Conservation (phyloP, 2,888 invertebrate genomes). For the Apeira syringaria region DNA sequence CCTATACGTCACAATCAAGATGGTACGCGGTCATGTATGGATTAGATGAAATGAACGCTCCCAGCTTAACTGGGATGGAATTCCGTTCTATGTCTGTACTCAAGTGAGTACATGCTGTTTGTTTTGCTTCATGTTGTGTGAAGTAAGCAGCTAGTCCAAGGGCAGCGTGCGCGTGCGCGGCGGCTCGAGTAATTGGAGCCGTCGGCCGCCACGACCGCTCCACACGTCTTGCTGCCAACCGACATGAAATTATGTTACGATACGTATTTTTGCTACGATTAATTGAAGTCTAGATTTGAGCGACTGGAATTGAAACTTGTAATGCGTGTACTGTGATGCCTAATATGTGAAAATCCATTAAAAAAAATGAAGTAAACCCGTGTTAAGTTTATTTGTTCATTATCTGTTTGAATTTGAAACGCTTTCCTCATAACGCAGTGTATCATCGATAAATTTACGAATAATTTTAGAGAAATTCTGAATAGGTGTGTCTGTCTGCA, state of each 20-base stretch:
- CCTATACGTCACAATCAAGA: constrained; percentile 60
- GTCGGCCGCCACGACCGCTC: constrained; percentile 35
- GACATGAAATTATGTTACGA: constrained; percentile 30
- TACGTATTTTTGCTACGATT: constrained; percentile 26
- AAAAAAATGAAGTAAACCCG: constrained; percentile 9
- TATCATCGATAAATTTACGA: constrained; percentile 6
- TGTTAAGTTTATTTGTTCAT: no score
- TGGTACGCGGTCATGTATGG: constrained; percentile 41
- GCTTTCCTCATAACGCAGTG: no score
- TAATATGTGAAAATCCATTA: constrained; percentile 2
- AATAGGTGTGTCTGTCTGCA: constrained; percentile 37
- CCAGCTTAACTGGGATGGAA: constrained; percentile 52
- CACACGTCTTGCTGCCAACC: constrained; percentile 31
- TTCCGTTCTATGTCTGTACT: constrained; percentile 45
- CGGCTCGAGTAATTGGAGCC: constrained; percentile 48
- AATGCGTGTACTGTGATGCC: neutral
- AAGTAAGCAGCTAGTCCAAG: constrained; percentile 53
- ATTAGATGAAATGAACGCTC: constrained; percentile 39
- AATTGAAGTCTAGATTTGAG: constrained; percentile 13
- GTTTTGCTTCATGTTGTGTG: constrained; percentile 41
- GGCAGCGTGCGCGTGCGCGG: constrained; percentile 47
- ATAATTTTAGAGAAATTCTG: constrained; percentile 26
- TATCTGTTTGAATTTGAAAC: no score
- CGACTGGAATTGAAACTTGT: constrained; percentile 8
- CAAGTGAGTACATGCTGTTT: constrained; percentile 30